Base-by-base conservation (phyloP, 2,888 invertebrate genomes). In the Ophraella communa region DNA sequence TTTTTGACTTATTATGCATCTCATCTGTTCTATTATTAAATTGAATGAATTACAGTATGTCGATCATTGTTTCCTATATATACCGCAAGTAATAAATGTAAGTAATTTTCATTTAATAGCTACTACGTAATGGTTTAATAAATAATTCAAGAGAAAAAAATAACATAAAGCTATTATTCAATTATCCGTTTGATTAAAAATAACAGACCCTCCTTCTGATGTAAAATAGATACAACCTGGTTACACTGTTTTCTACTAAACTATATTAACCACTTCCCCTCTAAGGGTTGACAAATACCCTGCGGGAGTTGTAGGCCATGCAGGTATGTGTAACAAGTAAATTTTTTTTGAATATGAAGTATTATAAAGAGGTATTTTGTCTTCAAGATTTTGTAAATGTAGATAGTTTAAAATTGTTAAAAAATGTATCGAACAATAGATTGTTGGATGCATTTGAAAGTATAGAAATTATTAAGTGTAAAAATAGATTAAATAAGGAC, bases 171-270 rank as follows among this genome's bases (percentile, higher is more conserved):
- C 76, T 75, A 76, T 76, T 75, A 75, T 74, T 73, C 75, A 76
- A 77, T 76, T 76, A 75, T 74, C 69, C 71, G 69, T 75, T 70
- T 74, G 73, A 74, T 75, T 51, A 65, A 60, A 75, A 76, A 71
- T 73, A 74, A 74, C 75, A 70, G 71, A 49, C 14, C 69, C 69
- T 67, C 62, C 68, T 70, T 71, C 72, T 72, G 75, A 74, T 74
- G 73, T 58, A 66, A 72, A 44, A 55, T 62, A 68, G 65, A 66
- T 68, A 69, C 68, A 71, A 59, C 67, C 68, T 53, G 58, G 67
- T 68, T 59, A 74, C 75, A 74, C 66, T 64, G 71, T 74, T 75
- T 74, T 74, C 71, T 73, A 75, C 75, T 74, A 73, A 69, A 71
- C 63, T 52, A 68, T 74, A 74, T 73, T 73, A 74, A 67, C 61